phyloP scores from a whole-genome alignment of 2,113 vertebrate species.

The Limanda limanda region DNA sequence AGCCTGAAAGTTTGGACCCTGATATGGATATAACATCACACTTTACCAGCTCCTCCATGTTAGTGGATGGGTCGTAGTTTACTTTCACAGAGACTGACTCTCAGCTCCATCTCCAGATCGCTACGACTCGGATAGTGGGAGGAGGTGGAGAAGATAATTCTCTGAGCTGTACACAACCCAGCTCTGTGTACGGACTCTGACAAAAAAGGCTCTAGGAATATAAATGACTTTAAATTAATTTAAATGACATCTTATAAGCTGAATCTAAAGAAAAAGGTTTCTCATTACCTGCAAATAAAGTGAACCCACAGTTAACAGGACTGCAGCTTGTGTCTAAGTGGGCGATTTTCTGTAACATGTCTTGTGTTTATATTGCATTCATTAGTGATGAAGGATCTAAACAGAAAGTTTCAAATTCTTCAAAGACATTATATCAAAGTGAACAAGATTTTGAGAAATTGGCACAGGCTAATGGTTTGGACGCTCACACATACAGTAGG shows the following conservation, averaged over 20 bases:
- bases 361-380: constrained; percentile 4
- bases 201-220: background rate
- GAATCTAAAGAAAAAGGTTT: background rate
- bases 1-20: too few relatives aligned
- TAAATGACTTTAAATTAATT: background rate
- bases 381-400: background rate
- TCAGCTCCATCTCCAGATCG: too few relatives aligned
- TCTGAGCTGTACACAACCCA: background rate
- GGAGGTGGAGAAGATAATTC: background rate
- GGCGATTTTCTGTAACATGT: background rate
- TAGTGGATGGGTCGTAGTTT: too few relatives aligned
- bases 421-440: constrained; percentile 4
- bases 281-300: background rate
- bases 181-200: background rate
- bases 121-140: too few relatives aligned
- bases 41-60: too few relatives aligned
- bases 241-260: background rate
- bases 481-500: constrained; percentile 33
- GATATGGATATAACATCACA: too few relatives aligned
- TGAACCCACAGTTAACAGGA: background rate
- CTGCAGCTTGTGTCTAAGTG: too few relatives aligned
- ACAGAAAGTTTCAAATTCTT: background rate
- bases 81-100: too few relatives aligned
- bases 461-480: constrained; percentile 46
- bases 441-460: constrained; percentile 7